These are phyloP conservation scores for Scrobipalpa atriplicella DNA, from an alignment of 2,888 invertebrate species.

Conservation along the genomic window DNA sequence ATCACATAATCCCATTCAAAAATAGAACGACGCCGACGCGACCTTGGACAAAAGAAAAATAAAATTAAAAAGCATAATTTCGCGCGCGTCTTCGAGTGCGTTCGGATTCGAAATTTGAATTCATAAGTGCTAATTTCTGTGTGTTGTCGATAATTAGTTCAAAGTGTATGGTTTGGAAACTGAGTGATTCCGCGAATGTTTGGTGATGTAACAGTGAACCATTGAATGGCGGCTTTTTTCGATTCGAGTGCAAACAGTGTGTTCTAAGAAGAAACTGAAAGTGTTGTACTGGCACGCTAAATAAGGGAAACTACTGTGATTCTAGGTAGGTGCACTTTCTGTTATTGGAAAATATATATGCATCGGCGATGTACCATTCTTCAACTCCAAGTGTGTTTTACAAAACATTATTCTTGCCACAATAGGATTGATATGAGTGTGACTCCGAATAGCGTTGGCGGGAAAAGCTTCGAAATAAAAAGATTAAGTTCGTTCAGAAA, in stretches of 20 bases:
- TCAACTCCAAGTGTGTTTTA: neutral
- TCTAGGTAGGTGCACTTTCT: constrained; percentile 51
- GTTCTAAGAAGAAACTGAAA: constrained; percentile 61
- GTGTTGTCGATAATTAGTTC: constrained; percentile 51
- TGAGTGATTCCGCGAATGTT: constrained; percentile 64
- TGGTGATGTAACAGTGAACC: constrained; percentile 68
- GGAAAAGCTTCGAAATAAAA: neutral
- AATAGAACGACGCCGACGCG: constrained; percentile 35
- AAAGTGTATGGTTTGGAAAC: constrained; percentile 49
- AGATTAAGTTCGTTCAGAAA: constrained; percentile 21
- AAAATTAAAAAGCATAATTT: constrained; percentile 19
- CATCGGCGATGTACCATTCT: constrained; percentile 23
- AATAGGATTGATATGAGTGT: neutral
- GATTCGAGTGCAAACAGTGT: constrained; percentile 56
- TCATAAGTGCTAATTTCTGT: constrained; percentile 40
- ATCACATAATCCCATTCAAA: constrained; percentile 58
- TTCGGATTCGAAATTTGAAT: constrained; percentile 30
- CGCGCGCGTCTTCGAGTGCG: constrained; percentile 29
- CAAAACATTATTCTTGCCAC: neutral
- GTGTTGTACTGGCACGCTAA: constrained; percentile 64
- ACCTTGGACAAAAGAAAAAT: constrained; percentile 30
- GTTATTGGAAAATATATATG: neutral
- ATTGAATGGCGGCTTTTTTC: constrained; percentile 64
- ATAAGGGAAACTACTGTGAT: constrained; percentile 47
- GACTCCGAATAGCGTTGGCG: neutral